phyloP scores from a whole-genome alignment of 2,888 invertebrate genomes.

The Ganaspis brasiliensis region DNA sequence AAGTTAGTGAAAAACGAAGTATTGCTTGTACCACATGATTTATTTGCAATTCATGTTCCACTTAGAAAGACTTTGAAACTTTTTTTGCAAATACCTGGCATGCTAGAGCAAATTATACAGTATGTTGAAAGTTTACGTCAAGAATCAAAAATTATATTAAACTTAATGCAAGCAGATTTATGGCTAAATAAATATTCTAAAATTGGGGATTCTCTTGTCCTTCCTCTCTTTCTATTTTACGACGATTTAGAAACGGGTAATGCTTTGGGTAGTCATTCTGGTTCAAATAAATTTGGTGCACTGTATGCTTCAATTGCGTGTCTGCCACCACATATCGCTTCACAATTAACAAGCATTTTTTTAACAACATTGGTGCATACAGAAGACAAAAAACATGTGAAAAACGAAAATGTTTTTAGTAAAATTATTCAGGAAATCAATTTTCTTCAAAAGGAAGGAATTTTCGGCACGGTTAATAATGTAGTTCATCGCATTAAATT shows the following conservation, averaged over 20 bases:
- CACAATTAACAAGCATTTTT: slow-evolving; percentile 47
- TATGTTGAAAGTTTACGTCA: slow-evolving; percentile 39
- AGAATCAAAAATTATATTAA: slow-evolving; percentile 1
- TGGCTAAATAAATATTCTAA: too few species aligned
- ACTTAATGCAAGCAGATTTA: background rate
- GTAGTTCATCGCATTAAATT: slow-evolving; percentile 52
- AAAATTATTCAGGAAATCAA: slow-evolving; percentile 51
- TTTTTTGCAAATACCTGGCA: slow-evolving; percentile 49
- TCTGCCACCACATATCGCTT: too few species aligned
- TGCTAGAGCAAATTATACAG: slow-evolving; percentile 39
- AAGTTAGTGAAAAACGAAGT: slow-evolving; percentile 33
- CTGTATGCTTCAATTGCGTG: slow-evolving; percentile 50
- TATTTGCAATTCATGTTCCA: slow-evolving; percentile 34
- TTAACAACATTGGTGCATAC: slow-evolving; percentile 44
- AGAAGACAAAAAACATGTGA: slow-evolving; percentile 29
- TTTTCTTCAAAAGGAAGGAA: slow-evolving; percentile 47
- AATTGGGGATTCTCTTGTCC: background rate
- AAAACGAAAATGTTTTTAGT: slow-evolving; percentile 45
- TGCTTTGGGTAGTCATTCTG: slow-evolving; percentile 45
- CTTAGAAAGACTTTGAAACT: slow-evolving; percentile 43
- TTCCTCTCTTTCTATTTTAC: too few species aligned
- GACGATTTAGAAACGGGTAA: too few species aligned
- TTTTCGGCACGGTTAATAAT: slow-evolving; percentile 17
- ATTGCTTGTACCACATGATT: slow-evolving; percentile 1
- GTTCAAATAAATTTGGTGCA: slow-evolving; percentile 49